phyloP scores from a whole-genome alignment of 2,113 vertebrate species.

The Prunella himalayana region DNA sequence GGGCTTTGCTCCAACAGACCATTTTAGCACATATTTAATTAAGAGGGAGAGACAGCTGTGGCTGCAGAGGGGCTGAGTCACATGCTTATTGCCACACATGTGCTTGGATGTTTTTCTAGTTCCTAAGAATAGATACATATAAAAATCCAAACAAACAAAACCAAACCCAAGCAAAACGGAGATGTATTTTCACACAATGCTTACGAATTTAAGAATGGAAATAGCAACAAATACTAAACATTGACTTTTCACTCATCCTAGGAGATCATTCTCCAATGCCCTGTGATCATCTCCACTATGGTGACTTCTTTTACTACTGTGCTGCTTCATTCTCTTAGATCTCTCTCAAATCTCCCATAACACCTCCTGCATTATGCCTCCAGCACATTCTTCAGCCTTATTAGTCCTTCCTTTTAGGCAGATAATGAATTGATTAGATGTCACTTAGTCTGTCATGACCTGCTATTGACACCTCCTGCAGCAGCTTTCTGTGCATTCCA shows the following conservation, averaged over 20 bases:
- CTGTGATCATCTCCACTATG: neutral
- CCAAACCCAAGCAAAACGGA: neutral
- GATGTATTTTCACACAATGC: neutral
- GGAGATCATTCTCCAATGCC: neutral
- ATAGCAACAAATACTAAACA: neutral
- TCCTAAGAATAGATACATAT: neutral
- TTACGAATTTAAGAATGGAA: neutral
- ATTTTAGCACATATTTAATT: neutral
- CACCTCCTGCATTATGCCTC: neutral
- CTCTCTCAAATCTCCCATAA: neutral
- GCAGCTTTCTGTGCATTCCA: neutral
- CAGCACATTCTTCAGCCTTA: neutral
- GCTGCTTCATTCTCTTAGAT: neutral
- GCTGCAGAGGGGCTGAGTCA: neutral
- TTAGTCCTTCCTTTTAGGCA: neutral
- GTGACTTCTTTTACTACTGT: neutral
- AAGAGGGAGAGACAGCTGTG: neutral
- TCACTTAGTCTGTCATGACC: neutral
- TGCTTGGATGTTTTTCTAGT: neutral
- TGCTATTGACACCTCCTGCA: neutral
- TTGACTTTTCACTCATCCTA: neutral
- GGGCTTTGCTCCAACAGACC: slow-evolving; percentile 28
- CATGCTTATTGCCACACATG: neutral
- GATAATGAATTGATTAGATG: neutral
- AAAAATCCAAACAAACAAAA: neutral